Base-by-base conservation (phyloP, 2,888 invertebrate genomes). In the Dynastes maya region DNA sequence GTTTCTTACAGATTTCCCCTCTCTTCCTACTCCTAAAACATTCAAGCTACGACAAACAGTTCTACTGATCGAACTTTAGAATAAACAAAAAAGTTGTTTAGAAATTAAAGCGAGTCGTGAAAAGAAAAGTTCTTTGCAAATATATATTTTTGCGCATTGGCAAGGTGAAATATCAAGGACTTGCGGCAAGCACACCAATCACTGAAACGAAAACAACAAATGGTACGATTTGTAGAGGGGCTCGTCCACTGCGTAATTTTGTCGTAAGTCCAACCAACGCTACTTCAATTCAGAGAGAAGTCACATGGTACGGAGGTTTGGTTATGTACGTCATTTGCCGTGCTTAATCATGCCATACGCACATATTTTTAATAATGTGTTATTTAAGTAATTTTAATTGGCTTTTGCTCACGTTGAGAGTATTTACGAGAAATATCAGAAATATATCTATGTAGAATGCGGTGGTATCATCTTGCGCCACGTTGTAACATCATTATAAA, bases 241-340 rank as follows among this genome's bases (percentile, higher is more conserved):
- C 72, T 72, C 58, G 72, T 45, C 72, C 6, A 13, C n/a, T 40
- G 72, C 72, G 72, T 72, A 72, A 61, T 55, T 29, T n/a, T 22
- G 22, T 32, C 72, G 72, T 72, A 72, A 72, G 16, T 58, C 32
- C 37, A 37, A 58, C 55, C 6, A 67, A 49, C 68, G n/a, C 55
- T 16, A 27, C 51, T 37, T 55, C 58, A 72, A 72, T 72, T 16
- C 22, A 37, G 40, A 8, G 45, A 58, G 40, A 58, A 8, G 27
- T 61, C 72, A 72, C 45, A 58, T 72, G 72, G 29, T 37, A 40
- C 11, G 72, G 72, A 72, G 72, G 72, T 72, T 37, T 72, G 72
- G 72, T 72, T 49, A 16, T 32, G 2, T 72, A 72, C 72, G 72
- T 72, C 72, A 72, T 27, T 72, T 16, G 51, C 22, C 16, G 9